A percentile compares a stretch with the other conserved stretches of the same genome.
Evolutionary conservation across 2,113 vertebrate species (phyloP).

Genomic region (Gymnorhina tibicen): DNA sequence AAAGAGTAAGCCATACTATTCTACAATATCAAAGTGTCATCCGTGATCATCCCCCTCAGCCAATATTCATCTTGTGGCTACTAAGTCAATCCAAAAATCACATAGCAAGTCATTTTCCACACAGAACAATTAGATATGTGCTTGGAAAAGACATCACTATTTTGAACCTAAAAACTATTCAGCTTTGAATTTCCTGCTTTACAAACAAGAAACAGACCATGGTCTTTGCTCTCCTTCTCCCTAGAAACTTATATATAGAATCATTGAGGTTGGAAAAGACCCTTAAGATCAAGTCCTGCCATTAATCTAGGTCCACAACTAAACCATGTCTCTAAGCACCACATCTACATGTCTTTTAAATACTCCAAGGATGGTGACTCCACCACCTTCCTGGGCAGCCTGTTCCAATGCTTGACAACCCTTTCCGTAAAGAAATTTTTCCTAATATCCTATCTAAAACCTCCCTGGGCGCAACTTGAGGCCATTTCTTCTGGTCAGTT

Average conservation of each 20-base stretch:
- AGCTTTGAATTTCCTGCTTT: neutral
- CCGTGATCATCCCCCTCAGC: neutral
- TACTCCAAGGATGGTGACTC: neutral
- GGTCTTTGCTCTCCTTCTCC: neutral
- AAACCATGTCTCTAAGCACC: neutral
- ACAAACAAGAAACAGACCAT: neutral
- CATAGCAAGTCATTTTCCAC: neutral
- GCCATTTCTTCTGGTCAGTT: neutral
- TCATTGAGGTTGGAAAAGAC: neutral
- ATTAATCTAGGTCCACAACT: neutral
- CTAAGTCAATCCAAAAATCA: neutral
- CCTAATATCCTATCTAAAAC: neutral
- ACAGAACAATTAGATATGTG: neutral
- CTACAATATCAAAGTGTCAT: neutral
- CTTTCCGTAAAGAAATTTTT: neutral
- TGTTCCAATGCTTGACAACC: neutral
- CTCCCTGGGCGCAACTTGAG: neutral
- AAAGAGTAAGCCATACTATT: neutral
- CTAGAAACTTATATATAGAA: neutral
- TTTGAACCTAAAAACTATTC: neutral
- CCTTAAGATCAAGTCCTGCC: neutral
- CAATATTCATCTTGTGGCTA: neutral
- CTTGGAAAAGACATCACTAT: neutral
- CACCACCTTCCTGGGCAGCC: neutral
- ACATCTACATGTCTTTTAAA: neutral